Conservation (phyloP, 2,113 vertebrate species). For the Oryctolagus cuniculus region DNA sequence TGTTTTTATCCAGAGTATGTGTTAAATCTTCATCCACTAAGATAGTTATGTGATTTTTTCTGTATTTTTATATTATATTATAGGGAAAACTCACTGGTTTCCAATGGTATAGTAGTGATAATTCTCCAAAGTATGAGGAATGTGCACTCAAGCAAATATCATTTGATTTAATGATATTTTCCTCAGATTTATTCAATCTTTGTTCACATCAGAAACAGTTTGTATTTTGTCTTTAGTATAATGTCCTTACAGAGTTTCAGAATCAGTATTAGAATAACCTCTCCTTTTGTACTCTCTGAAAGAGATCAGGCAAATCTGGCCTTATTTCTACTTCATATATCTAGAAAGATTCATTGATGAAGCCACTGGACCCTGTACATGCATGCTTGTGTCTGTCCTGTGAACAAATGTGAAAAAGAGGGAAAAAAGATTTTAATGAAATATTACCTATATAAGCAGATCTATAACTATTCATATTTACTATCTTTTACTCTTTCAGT, state of each 20-base stretch:
- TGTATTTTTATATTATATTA: background rate
- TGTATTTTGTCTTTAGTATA: background rate
- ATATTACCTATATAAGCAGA: background rate
- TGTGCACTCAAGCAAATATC: background rate
- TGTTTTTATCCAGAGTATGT: background rate
- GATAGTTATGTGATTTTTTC: background rate
- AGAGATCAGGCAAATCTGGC: background rate
- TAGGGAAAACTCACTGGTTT: background rate
- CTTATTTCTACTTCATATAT: background rate
- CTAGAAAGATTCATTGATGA: background rate
- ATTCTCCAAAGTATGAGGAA: background rate
- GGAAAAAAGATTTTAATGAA: background rate
- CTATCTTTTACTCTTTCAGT: background rate
- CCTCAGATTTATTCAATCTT: background rate
- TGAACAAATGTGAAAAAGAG: background rate
- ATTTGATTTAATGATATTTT: background rate
- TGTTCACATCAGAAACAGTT: background rate
- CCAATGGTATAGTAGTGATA: background rate
- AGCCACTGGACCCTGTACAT: background rate
- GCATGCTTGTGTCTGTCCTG: background rate
- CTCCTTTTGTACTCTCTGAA: background rate
- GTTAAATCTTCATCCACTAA: background rate
- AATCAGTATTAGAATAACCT: background rate
- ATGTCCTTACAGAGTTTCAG: background rate
- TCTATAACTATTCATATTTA: background rate